A percentile compares a stretch with the other conserved stretches of the same genome.
phyloP scores from a whole-genome alignment of 2,113 vertebrate species.

The Sialia sialis region DNA sequence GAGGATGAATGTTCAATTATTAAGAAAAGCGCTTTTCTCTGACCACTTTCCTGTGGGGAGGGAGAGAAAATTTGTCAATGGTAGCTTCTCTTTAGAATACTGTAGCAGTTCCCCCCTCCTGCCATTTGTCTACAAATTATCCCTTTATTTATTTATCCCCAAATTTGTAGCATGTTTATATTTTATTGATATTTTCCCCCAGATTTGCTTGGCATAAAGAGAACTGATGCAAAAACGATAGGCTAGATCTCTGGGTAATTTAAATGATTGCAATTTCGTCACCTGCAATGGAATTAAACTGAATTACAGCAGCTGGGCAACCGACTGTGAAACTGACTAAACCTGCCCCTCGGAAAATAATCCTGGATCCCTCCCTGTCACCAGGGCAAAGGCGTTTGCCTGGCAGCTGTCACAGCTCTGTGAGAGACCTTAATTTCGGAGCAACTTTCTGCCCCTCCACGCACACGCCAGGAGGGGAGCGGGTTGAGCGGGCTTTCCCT shows the following conservation, averaged over 20 bases:
- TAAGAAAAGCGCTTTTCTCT: neutral
- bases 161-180: neutral
- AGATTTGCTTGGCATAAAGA: neutral
- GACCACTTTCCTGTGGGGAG: rapidly evolving
- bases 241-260: neutral
- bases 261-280: neutral
- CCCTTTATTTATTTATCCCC: neutral
- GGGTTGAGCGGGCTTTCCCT: neutral
- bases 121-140: neutral
- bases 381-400: neutral
- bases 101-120: neutral
- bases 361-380: neutral
- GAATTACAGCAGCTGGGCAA: neutral
- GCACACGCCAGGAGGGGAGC: rapidly evolving
- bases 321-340: neutral
- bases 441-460: neutral
- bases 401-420: neutral
- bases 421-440: neutral
- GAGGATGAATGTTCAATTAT: neutral
- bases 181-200: neutral
- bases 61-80: neutral
- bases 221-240: neutral
- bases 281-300: neutral
- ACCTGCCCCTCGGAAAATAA: neutral
- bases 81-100: neutral